Evolutionary conservation across 2,113 vertebrate genomes (phyloP), one percentile per base, ranked within the genome.

Genomic region (Apeltes quadracus): DNA sequence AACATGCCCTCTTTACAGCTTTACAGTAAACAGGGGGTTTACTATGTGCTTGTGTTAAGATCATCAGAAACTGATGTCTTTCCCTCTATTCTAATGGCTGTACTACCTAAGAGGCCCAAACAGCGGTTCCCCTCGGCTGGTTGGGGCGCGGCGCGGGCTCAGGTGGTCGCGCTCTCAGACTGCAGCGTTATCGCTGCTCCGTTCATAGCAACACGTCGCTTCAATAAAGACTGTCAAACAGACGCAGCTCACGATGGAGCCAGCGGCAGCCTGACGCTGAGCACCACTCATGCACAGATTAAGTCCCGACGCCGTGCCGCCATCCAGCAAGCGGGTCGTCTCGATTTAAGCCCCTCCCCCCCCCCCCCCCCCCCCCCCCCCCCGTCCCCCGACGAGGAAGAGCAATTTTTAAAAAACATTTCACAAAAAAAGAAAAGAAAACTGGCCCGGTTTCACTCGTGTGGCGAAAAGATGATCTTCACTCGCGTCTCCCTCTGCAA

Each of bases 391-490:
- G 29, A 78, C 56, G 32, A 75, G 39, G 32, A 29, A 76, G 29
- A n/a, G 75, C 71, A 55, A 71, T 75, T 51, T 69, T 58, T 15
- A 79, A 56, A 78, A 72, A 62, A 25, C 34, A n/a, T n/a, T n/a
- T 34, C 20, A 50, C 36, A 29, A 34, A 64, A 9, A 27, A 54
- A 18, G n/a, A 57, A 41, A 39, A 39, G 56, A 7, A 32, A 54
- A 61, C 72, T 27, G 50, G 73, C 69, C 18, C 48, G 44, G 57
- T 71, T 79, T 75, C 80, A 70, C 73, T 20, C 44, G 38, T 46
- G 18, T 15, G 84, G n/a, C 79, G 86, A 78, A 71, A 67, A 64
- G 63, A 6, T 23, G 61, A 41, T 79, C 87, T 87, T 59, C 50
- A 13, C 61, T 66, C 76, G 73, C 70, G 79, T 79, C 83, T 66